Evolutionary conservation across 2,888 invertebrate genomes (phyloP).

Genomic region (Opisthograptis luteolata): DNA sequence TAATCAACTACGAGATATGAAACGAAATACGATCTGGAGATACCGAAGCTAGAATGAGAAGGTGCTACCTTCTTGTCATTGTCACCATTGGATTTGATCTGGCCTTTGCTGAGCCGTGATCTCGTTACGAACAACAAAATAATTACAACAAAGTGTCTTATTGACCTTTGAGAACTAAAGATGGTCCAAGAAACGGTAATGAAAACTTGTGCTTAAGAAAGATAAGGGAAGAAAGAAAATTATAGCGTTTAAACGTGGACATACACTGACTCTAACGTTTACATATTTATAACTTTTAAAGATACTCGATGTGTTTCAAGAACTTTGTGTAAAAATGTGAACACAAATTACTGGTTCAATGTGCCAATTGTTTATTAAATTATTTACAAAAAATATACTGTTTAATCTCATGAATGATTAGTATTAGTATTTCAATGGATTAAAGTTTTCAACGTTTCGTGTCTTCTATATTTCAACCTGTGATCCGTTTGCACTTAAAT

Average conservation of each 20-base stretch:
- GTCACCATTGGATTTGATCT: neutral
- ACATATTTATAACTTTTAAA: slow-evolving; percentile 53
- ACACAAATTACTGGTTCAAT: slow-evolving; percentile 26
- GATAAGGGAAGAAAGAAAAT: neutral
- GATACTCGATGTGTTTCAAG: slow-evolving; percentile 57
- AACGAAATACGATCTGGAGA: slow-evolving; percentile 9
- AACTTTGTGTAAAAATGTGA: slow-evolving; percentile 15
- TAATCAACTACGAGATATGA: slow-evolving; percentile 56
- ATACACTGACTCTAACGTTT: neutral
- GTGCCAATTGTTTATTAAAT: slow-evolving; percentile 55
- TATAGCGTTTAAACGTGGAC: too few relatives aligned
- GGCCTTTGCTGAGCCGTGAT: slow-evolving; percentile 2
- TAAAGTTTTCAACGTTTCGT: too few relatives aligned
- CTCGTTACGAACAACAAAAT: slow-evolving; percentile 1
- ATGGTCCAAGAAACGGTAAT: neutral
- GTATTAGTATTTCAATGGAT: slow-evolving; percentile 36
- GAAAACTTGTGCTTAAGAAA: neutral
- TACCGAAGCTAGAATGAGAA: too few relatives aligned
- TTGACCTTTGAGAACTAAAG: neutral
- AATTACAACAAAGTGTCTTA: slow-evolving; percentile 16
- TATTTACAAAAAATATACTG: too few relatives aligned
- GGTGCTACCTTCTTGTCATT: neutral
- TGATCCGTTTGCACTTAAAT: too few relatives aligned
- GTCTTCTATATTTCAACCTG: too few relatives aligned
- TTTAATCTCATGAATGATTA: slow-evolving; percentile 55